A percentile compares a stretch with the other conserved stretches of the same genome.
Conservation (phyloP, 2,113 vertebrate species). For the Rhombomys opimus region DNA sequence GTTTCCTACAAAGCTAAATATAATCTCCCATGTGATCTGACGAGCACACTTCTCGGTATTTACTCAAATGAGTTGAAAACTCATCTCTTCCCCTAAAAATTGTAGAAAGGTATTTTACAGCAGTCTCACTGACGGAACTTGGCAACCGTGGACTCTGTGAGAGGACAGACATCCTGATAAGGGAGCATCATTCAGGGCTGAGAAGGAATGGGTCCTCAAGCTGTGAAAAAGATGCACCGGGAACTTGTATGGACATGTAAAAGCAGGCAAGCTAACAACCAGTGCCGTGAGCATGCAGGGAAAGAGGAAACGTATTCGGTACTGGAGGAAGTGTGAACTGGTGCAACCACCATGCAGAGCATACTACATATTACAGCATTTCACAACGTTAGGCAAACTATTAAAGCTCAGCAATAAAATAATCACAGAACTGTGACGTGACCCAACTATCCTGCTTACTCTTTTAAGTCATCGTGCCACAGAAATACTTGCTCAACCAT, state of each 20-base stretch:
- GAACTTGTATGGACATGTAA: neutral
- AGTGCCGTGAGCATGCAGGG: neutral
- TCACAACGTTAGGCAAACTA: neutral
- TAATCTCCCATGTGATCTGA: too few species aligned
- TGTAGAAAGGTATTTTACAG: neutral
- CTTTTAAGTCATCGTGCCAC: neutral
- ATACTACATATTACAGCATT: too few species aligned
- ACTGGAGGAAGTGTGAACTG: too few species aligned
- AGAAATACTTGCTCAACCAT: neutral
- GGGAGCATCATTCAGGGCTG: neutral
- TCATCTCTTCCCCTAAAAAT: neutral
- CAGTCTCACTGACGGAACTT: neutral
- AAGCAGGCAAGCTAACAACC: neutral
- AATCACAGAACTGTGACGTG: neutral
- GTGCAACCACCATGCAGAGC: neutral
- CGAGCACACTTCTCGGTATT: neutral
- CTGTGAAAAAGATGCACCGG: neutral
- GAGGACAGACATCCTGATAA: neutral
- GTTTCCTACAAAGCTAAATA: neutral
- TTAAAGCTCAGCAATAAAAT: neutral
- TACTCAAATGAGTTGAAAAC: neutral
- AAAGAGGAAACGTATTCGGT: neutral
- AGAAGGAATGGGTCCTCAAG: slow-evolving; percentile 3
- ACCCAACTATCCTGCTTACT: neutral
- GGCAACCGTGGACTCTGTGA: neutral